Base-by-base conservation (phyloP, 2,888 invertebrate species). In the Alloscopus bannaensis region DNA sequence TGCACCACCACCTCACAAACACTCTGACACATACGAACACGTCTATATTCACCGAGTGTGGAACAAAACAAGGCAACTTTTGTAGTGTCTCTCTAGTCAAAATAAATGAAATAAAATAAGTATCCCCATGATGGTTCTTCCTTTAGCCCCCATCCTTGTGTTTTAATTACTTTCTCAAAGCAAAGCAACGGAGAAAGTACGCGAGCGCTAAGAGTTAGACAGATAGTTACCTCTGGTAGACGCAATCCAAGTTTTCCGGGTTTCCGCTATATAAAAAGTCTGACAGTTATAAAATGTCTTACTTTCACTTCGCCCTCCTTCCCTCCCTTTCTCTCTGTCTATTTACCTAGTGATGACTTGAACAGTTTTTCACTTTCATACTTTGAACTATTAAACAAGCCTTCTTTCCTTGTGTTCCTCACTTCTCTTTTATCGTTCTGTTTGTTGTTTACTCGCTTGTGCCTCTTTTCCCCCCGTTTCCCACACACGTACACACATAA, bases 81-180 rank as follows among this genome's bases (percentile, higher is more conserved):
- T 42, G 42, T 16, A 42, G 28, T 28, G 22, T 29, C 18, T 59
- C 11, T 31, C 18, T 28, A 57, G 31, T 29, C 59, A 29, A 59
- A 59, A 59, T 59, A 59, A 59, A 59, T 59, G 59, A 59, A 59
- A 59, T 29, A 29, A 42, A 59, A 59, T 59, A 59, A 59, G 59
- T 59, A 59, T 59, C 31, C 59, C 59, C 59, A 1, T 29, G 59
- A 59, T 22, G 31, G n/a, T 31, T 31, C 29, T 59, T 59, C 31
- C 59, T 59, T 59, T 31, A 59, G 29, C 59, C 31, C 26, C 16
- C 22, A 59, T 59, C 59, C 59, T 59, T 59, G 29, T 31, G 31
- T 29, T 59, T 59, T 59, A 59, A 59, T 59, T 59, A 59, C 59
- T 59, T 59, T 59, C 59, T 59, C 29, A 11, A 24, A 29, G 3